Percentiles rank a stretch among this genome's conserved stretches.
Evolutionary conservation across 2,797 vertebrate species (phyloP).

Genomic region (Glossophaga mutica): DNA sequence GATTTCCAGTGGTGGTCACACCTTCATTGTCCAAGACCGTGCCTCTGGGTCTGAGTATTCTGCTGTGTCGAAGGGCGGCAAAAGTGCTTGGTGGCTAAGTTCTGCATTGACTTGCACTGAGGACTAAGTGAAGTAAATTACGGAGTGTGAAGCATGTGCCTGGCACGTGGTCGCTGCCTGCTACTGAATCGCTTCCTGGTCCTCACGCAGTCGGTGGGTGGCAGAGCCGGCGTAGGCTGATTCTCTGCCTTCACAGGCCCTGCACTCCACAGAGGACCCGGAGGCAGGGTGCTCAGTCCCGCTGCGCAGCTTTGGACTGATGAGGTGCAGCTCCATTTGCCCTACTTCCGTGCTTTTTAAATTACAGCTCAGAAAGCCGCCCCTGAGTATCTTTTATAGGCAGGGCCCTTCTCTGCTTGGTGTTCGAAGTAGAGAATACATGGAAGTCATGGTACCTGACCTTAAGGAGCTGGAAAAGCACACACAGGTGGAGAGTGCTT

Average conservation of each 20-base stretch:
- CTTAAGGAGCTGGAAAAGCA: background rate
- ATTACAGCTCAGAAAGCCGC: background rate
- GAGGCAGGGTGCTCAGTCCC: background rate
- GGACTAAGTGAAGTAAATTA: background rate
- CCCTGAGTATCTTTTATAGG: background rate
- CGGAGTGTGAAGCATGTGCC: background rate
- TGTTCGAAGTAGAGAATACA: background rate
- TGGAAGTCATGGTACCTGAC: background rate
- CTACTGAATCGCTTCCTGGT: rapidly evolving
- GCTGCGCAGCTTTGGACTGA: background rate
- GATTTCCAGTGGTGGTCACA: background rate
- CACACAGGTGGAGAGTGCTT: background rate
- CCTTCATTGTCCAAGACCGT: background rate
- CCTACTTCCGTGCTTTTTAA: background rate
- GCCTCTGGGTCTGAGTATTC: background rate
- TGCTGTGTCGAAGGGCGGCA: background rate
- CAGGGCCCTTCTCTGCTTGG: background rate
- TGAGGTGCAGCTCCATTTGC: background rate
- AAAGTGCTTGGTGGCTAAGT: background rate
- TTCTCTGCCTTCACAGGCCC: background rate
- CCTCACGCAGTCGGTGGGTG: background rate
- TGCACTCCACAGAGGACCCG: background rate
- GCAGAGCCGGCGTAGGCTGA: background rate
- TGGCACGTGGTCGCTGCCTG: rapidly evolving
- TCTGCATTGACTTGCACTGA: background rate